Evolutionary conservation across 2,113 vertebrate genomes (phyloP).

Genomic region (Cololabis saira): DNA sequence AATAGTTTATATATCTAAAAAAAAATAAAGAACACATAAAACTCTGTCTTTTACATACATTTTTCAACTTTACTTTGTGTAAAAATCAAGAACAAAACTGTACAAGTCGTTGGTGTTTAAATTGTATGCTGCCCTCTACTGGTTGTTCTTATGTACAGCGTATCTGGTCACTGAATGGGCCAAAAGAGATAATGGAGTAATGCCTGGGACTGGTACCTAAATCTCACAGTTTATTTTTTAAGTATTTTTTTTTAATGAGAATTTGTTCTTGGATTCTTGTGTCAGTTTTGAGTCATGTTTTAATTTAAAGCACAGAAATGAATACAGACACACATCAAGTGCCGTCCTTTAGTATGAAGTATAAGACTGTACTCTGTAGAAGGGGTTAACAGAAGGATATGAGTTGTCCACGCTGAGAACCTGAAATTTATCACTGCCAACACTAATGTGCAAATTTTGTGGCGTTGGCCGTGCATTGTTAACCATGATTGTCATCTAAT

Average conservation of each 20-base stretch:
- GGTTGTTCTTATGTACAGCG: conserved; percentile 53
- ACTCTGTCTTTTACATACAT: too few species aligned
- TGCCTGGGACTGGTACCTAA: not conserved
- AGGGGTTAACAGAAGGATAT: conserved; percentile 63
- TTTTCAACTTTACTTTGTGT: not conserved
- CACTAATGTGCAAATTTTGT: conserved; percentile 85
- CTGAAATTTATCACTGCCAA: conserved; percentile 93
- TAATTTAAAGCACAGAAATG: not conserved
- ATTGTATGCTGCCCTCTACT: conserved; percentile 71
- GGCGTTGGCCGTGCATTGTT: conserved; percentile 88
- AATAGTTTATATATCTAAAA: too few species aligned
- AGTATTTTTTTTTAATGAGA: not conserved
- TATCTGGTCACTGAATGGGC: not conserved
- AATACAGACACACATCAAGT: not conserved
- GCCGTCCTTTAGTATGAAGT: conserved; percentile 12
- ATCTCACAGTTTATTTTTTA: conserved; percentile 1
- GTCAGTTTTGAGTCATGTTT: not conserved
- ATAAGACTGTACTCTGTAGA: conserved; percentile 32
- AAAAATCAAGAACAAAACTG: not conserved
- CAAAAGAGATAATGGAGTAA: not conserved
- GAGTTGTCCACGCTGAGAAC: conserved; percentile 76
- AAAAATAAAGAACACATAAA: too few species aligned
- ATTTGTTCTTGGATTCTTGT: not conserved
- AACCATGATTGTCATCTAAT: conserved; percentile 98
- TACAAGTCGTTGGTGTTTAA: conserved; percentile 15